phyloP scores from a whole-genome alignment of 2,888 invertebrate genomes.

The Leptinotarsa juncta region DNA sequence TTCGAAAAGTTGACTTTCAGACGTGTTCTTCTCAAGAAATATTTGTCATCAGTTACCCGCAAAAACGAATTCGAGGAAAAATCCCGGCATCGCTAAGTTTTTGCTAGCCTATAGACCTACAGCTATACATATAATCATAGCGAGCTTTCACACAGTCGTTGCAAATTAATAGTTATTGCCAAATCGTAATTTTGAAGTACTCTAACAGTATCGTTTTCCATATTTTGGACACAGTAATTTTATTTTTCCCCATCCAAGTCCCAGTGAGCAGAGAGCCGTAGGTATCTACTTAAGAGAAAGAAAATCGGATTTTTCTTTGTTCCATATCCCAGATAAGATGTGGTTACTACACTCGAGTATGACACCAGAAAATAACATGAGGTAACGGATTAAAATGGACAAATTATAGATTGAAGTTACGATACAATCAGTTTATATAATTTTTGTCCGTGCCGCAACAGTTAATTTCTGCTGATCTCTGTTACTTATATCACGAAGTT shows the following conservation, averaged over 20 bases:
- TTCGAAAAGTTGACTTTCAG: background rate
- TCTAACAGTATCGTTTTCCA: background rate
- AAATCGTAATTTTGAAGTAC: background rate
- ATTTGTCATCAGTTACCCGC: background rate
- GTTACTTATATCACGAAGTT: too few species aligned
- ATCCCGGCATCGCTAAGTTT: background rate
- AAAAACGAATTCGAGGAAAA: background rate
- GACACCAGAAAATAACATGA: constrained; percentile 10
- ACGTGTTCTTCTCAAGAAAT: background rate
- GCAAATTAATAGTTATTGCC: background rate
- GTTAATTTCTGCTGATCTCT: too few species aligned
- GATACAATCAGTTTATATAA: too few species aligned
- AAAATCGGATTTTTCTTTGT: constrained; percentile 10
- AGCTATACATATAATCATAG: background rate
- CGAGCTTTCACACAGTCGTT: background rate
- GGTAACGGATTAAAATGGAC: background rate
- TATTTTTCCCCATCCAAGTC: constrained; percentile 1
- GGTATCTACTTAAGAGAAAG: background rate
- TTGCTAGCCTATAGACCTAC: background rate
- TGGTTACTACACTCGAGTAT: constrained; percentile 1
- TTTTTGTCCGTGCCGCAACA: too few species aligned
- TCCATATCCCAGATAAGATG: constrained; percentile 9
- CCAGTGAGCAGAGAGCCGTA: constrained; percentile 1
- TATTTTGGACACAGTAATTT: background rate
- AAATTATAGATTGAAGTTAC: too few species aligned